Evolutionary conservation across 1,140 invertebrate genomes (phyloP), one percentile per base, ranked within the genome.

Genomic region (Brachionus calyciflorus): DNA sequence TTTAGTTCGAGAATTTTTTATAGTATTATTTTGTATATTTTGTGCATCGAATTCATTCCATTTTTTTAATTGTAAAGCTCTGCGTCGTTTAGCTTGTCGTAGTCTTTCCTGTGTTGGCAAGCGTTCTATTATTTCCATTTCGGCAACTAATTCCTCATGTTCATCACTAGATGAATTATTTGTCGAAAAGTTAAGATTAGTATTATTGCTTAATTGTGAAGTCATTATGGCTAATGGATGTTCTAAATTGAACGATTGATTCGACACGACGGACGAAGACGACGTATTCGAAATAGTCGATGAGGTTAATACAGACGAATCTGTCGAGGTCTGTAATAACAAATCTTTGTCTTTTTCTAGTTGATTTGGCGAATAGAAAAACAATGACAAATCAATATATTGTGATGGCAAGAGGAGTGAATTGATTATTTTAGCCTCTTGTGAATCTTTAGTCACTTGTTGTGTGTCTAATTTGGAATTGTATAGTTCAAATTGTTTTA

Each of bases 51-150:
- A 76, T 10, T 57, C 73, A 24, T 57, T 46, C 53, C 57, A 77
- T 26, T 77, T 77, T 49, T 48, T 53, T 1, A 77, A 44, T 24
- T 77, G 76, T 1, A 63, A 12, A 17, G 49, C 53, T 2, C 76
- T 40, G 17, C 55, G 37, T 9, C 57, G 40, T 40, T 77, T 77
- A 30, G 76, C 76, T 24, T 77, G 76, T 30, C 30, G 44, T 17
- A 77, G 37, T 19, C 76, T 55, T 41, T 77, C 76, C 26, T 65
- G 55, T 2, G 76, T 53, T 19, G 76, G 41, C 19, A 77, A 24
- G 2, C 46, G 53, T n/a, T 77, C 76, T n/a, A 77, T 63, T 6
- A 63, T 12, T 9, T 48, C 55, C 76, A 77, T 77, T 48, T 77
- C 76, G 17, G 40, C 41, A n/a, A 77, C 28, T 5, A 77, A 44